Percentiles rank a stretch among this genome's conserved stretches.
Evolutionary conservation across 2,888 invertebrate genomes (phyloP).

Genomic region (Chelonus formosanus): DNA sequence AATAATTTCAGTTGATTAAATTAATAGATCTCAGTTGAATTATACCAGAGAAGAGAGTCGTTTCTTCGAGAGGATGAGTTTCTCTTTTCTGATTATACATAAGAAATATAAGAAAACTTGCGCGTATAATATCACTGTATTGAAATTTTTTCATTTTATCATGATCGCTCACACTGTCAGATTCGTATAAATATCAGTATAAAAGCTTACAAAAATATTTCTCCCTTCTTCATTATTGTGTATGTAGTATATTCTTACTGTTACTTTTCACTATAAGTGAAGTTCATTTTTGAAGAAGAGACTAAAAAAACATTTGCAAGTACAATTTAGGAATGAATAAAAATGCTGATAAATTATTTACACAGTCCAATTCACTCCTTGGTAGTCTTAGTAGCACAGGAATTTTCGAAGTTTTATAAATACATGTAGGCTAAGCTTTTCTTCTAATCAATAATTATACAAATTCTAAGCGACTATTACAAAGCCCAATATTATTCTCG

Average conservation of each 20-base stretch:
- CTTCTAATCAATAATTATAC: not conserved
- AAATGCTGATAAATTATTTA: conserved; percentile 24
- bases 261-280: not conserved
- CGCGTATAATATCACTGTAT: no score
- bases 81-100: no score
- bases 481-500: conserved; percentile 39
- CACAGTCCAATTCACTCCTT: conserved; percentile 1
- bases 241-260: not conserved
- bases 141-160: no score
- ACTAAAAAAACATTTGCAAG: conserved; percentile 2
- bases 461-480: conserved; percentile 30
- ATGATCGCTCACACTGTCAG: no score
- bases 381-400: no score
- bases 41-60: no score
- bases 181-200: conserved; percentile 34
- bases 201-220: conserved; percentile 58
- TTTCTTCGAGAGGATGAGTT: no score
- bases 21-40: no score
- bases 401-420: no score
- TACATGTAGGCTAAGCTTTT: no score
- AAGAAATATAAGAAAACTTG: no score
- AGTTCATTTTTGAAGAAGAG: not conserved
- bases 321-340: conserved; percentile 19
- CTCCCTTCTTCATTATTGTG: not conserved
- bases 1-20: no score